Evolutionary conservation across 2,888 invertebrate genomes (phyloP).

Genomic region (Agrotis exclamationis): DNA sequence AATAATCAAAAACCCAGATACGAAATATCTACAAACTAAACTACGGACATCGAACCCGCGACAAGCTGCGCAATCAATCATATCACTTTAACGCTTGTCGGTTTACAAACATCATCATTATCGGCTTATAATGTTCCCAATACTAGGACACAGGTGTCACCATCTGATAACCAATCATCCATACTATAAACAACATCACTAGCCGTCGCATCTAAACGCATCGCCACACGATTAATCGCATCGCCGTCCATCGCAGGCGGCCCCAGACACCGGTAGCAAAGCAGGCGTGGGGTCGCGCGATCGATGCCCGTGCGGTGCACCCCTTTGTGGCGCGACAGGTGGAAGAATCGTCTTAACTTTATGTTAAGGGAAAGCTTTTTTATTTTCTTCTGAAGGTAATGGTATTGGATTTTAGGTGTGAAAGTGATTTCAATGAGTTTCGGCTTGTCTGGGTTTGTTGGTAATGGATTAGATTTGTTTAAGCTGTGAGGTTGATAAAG

Average conservation of each 20-base stretch:
- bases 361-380: slow-evolving; percentile 48
- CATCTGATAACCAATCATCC: background rate
- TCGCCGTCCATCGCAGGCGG: slow-evolving; percentile 42
- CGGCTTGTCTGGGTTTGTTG: slow-evolving; percentile 1
- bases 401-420: slow-evolving; percentile 49
- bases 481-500: no score
- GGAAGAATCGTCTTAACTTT: slow-evolving; percentile 66
- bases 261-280: slow-evolving; percentile 53
- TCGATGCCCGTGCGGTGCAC: slow-evolving; percentile 70
- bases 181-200: background rate
- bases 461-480: slow-evolving; percentile 39
- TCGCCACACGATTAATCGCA: slow-evolving; percentile 37
- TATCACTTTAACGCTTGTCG: no score
- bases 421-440: slow-evolving; percentile 38
- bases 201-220: slow-evolving; percentile 29
- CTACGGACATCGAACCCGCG: no score
- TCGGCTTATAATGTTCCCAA: no score
- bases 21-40: no score
- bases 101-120: no score
- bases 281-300: slow-evolving; percentile 62
- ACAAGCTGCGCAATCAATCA: no score
- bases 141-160: background rate
- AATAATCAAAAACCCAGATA: no score
- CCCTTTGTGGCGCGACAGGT: slow-evolving; percentile 71
- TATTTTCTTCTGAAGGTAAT: slow-evolving; percentile 46